Evolutionary conservation across 2,113 vertebrate species (phyloP).

Genomic region (Mionectes macconnelli): DNA sequence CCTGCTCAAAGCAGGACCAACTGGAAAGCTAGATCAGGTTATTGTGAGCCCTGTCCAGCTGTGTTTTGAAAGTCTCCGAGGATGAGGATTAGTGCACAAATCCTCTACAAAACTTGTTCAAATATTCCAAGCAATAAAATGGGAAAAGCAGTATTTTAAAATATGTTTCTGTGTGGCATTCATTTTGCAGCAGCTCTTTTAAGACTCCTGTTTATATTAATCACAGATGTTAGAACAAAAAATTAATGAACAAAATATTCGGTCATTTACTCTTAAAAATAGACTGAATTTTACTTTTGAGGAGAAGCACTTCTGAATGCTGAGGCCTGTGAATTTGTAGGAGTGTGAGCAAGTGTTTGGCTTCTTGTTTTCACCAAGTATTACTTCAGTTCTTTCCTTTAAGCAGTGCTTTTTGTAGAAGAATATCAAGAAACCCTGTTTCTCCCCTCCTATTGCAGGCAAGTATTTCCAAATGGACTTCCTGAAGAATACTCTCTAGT

Average conservation of each 20-base stretch:
- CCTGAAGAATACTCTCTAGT: conserved; percentile 87
- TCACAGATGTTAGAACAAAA: neutral
- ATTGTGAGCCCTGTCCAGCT: neutral
- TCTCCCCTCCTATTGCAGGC: conserved; percentile 61
- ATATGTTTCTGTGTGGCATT: neutral
- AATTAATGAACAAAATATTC: neutral
- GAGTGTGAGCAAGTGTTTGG: neutral
- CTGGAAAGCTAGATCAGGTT: neutral
- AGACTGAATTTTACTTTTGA: neutral
- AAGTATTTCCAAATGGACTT: conserved; percentile 86
- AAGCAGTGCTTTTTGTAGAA: neutral
- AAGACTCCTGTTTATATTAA: neutral
- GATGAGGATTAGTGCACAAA: neutral
- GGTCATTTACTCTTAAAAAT: neutral
- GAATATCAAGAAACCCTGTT: neutral
- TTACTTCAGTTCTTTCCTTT: neutral
- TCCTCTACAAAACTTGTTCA: neutral
- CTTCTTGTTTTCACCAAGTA: neutral
- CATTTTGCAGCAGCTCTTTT: neutral
- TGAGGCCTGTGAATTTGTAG: neutral
- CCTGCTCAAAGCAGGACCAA: neutral
- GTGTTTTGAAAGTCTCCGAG: conserved; percentile 2
- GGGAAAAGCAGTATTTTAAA: neutral
- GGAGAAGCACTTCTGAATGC: neutral
- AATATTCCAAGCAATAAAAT: neutral